Evolutionary conservation across 1,140 invertebrate genomes (phyloP).

Genomic region (Nebria ingens): DNA sequence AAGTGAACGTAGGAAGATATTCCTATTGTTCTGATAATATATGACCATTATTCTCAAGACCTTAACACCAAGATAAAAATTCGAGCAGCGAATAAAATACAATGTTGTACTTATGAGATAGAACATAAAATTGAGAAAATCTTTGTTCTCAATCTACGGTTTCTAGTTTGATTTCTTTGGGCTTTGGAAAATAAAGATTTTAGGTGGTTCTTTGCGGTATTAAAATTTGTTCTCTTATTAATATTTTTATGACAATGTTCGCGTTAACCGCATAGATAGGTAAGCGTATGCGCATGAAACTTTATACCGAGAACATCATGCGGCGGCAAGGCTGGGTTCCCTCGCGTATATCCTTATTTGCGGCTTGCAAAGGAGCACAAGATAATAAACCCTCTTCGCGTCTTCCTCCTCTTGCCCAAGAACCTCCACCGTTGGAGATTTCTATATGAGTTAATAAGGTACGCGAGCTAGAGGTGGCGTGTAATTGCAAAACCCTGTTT

Average conservation of each 20-base stretch:
- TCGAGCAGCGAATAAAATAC: too few species aligned
- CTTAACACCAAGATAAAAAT: too few species aligned
- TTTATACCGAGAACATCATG: conserved; percentile 7
- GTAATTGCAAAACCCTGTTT: conserved; percentile 6
- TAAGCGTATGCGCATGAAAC: not conserved
- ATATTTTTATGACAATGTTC: conserved; percentile 1
- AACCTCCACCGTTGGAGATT: not conserved
- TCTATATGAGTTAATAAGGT: conserved; percentile 7
- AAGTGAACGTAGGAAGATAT: too few species aligned
- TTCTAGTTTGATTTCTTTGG: too few species aligned
- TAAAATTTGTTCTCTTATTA: conserved; percentile 10
- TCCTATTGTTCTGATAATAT: too few species aligned
- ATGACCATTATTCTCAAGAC: too few species aligned
- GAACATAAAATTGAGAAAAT: too few species aligned
- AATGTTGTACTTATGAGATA: too few species aligned
- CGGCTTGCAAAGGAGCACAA: not conserved
- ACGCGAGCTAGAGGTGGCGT: not conserved
- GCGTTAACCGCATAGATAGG: not conserved
- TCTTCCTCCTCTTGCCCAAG: not conserved
- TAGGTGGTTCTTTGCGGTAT: too few species aligned
- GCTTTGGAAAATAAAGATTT: too few species aligned
- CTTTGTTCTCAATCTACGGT: too few species aligned
- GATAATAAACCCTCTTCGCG: not conserved
- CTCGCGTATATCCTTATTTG: conserved; percentile 9
- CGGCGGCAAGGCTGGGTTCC: not conserved